Base-by-base conservation (phyloP, 2,888 invertebrate species). In the Tetheella fluctuosa region DNA sequence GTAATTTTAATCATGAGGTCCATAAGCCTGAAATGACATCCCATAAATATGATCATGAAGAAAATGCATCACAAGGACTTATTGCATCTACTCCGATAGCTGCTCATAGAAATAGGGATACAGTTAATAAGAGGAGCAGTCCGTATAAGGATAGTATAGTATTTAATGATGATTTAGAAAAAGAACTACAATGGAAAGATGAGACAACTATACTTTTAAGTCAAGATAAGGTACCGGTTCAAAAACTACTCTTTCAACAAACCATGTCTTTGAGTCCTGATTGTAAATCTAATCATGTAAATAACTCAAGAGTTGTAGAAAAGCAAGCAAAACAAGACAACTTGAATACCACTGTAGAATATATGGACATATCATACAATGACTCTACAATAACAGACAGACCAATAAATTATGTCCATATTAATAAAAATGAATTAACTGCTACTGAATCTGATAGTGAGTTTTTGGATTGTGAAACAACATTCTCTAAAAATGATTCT, bases 381-480 rank as follows among this genome's bases (percentile, higher is more conserved):
- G 82, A 85, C 62, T 80, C 85, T 42, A 48, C 77, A 17, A n/a
- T 78, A 2, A 71, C 57, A 65, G 82, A 87, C 58, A 83, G 70
- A 67, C 83, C 82, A 57, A 68, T 82, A 23, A 77, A 78, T 23
- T 74, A 81, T 23, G 60, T 64, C 52, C 67, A 74, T 61, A 59
- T 52, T 23, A 67, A 68, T 23, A 73, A 68, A 63, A 64, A 52
- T 28, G 76, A 78, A 59, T 56, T 59, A 30, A 69, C 59, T 59
- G 63, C 68, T 64, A 61, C 71, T 34, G 91, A 91, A 63, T 91
- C 91, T 6, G 92, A 92, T 65, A 74, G 83, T 74, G 91, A 91
- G 65, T 92, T 92, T 85, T 71, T 89, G 48, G 92, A 93, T 65
- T 92, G 92, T 79, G 92, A 92, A 77, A 86, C 90, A 58, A 89